Evolutionary conservation across 2,888 invertebrate species (phyloP).

Genomic region (Microctonus brassicae): DNA sequence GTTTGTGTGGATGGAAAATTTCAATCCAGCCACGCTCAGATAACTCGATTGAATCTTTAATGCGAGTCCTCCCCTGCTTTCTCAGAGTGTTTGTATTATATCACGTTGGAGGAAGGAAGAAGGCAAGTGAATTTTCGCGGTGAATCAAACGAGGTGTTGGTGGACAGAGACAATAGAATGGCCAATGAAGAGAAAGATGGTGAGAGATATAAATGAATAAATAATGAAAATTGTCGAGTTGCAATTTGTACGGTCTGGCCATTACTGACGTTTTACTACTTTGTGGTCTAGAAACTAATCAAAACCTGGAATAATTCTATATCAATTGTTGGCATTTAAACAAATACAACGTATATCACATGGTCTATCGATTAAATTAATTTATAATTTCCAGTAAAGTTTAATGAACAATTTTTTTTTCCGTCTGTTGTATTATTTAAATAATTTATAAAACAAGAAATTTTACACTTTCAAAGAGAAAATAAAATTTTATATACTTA

Average conservation of each 20-base stretch:
- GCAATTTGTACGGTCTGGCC: conserved; percentile 61
- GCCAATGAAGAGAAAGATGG: conserved; percentile 30
- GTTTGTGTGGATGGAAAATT: conserved; percentile 67
- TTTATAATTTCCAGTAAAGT: too few species aligned
- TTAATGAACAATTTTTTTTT: too few species aligned
- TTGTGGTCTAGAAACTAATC: conserved; percentile 25
- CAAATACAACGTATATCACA: too few species aligned
- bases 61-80: conserved; percentile 54
- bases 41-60: conserved; percentile 68
- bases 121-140: conserved; percentile 40
- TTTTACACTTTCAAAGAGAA: too few species aligned
- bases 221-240: conserved; percentile 60
- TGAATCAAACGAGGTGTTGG: conserved; percentile 32
- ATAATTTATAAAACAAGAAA: too few species aligned
- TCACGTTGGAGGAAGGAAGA: conserved; percentile 41
- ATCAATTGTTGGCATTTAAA: too few species aligned
- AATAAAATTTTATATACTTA: too few species aligned
- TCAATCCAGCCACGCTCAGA: conserved; percentile 65
- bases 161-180: conserved; percentile 34
- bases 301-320: too few species aligned
- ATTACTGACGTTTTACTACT: conserved; percentile 62
- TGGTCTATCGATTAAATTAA: neutral
- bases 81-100: conserved; percentile 18
- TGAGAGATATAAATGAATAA: conserved; percentile 55
- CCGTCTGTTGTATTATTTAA: too few species aligned